phyloP scores from a whole-genome alignment of 2,797 vertebrate species.

The Lycodopsis pacificus region DNA sequence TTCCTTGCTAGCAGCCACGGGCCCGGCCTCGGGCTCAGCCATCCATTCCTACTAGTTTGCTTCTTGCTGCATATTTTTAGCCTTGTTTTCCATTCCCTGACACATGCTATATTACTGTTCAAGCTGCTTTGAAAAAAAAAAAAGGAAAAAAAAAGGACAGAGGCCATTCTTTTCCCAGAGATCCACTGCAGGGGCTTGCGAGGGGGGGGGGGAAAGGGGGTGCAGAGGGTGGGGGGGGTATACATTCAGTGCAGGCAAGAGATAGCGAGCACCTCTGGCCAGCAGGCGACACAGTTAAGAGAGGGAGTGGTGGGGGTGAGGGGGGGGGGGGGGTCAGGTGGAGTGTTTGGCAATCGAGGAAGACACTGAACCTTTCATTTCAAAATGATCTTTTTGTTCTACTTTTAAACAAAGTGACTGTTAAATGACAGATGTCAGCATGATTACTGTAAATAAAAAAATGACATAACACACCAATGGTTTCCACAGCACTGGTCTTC shows the following conservation, averaged over 20 bases:
- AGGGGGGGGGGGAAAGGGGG: constrained; percentile 41
- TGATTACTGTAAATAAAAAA: not conserved
- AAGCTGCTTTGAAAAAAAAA: constrained; percentile 52
- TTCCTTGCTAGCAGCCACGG: constrained; percentile 75
- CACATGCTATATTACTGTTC: constrained; percentile 86
- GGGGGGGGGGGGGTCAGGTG: constrained; percentile 60
- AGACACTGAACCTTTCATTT: not conserved
- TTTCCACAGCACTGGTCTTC: not conserved
- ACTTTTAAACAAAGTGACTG: constrained; percentile 6
- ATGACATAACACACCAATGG: not conserved
- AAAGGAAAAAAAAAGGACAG: constrained; percentile 74
- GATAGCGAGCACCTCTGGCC: constrained; percentile 77
- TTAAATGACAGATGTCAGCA: not conserved
- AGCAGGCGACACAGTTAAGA: constrained; percentile 71
- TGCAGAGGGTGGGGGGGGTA: constrained; percentile 5
- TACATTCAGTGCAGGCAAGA: constrained; percentile 71
- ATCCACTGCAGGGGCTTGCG: constrained; percentile 79
- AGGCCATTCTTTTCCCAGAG: constrained; percentile 80
- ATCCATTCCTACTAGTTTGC: constrained; percentile 85
- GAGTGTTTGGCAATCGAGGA: constrained; percentile 54
- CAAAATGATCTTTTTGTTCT: not conserved
- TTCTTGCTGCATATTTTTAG: constrained; percentile 85
- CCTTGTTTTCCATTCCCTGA: constrained; percentile 85
- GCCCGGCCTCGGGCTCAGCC: constrained; percentile 77
- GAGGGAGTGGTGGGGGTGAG: constrained; percentile 40